These are phyloP conservation scores for Naso thynnoides DNA, from an alignment of 2,797 vertebrate species.

Conservation along the genomic window DNA sequence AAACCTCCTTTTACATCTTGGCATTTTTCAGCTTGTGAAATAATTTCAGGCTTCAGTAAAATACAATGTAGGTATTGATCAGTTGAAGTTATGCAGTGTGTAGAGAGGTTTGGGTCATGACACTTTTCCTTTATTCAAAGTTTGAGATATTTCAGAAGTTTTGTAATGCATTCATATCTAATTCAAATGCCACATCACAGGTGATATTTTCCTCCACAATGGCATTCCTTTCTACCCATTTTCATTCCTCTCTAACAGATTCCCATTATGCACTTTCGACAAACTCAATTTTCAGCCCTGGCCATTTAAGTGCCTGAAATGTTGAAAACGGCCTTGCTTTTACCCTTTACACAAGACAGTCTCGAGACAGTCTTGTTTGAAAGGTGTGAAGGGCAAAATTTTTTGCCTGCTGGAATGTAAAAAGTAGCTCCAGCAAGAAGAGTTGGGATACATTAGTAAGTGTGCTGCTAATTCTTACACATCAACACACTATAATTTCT, in stretches of 20 bases:
- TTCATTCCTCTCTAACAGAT: constrained; percentile 60
- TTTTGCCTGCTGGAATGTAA: constrained; percentile 7
- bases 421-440: background rate
- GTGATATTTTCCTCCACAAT: constrained; percentile 76
- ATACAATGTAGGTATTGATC: constrained; percentile 70
- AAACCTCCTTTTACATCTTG: constrained; percentile 61
- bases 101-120: constrained; percentile 52
- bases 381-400: background rate
- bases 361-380: constrained; percentile 29
- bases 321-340: constrained; percentile 56
- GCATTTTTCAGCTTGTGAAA: constrained; percentile 77
- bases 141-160: constrained; percentile 69
- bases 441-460: constrained; percentile 3
- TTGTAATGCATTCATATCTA: constrained; percentile 67
- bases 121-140: constrained; percentile 68
- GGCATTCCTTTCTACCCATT: constrained; percentile 60
- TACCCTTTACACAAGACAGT: constrained; percentile 55
- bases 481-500: background rate
- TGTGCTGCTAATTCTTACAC: background rate
- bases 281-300: constrained; percentile 66
- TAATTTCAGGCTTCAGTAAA: constrained; percentile 81
- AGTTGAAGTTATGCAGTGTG: constrained; percentile 52
- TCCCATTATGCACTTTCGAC: constrained; percentile 66
- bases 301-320: constrained; percentile 66
- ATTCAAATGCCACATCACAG: constrained; percentile 75